Base-by-base conservation (phyloP, 2,113 vertebrate species). In the Anoplopoma fimbria region DNA sequence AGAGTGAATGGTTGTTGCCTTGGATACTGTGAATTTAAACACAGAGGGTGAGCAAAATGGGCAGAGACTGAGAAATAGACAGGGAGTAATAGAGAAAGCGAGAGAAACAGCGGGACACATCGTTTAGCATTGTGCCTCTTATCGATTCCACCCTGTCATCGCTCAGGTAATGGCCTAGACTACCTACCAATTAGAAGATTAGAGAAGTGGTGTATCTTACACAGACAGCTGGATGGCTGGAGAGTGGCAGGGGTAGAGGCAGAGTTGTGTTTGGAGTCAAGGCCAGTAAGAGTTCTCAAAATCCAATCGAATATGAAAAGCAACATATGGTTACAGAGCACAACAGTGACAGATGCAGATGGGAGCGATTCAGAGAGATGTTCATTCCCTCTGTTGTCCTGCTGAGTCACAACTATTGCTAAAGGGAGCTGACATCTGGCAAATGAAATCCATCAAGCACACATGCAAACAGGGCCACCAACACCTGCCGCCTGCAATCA, bases 161-260 rank as follows among this genome's bases (percentile, higher is more conserved):
- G 71, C 75, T 88, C 69, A 91, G 91, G 83, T 90, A 94, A 93
- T 83, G 78, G 74, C 55, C 25, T 25, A 82, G 71, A 36, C 85
- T 77, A 80, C 78, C 89, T 85, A 86, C 82, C 89, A 88, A 93
- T 93, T 91, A 89, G 86, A 71, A 87, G 87, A 91, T 91, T 87
- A 91, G 83, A 85, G 73, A 81, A 74, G 83, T 69, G 79, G 75
- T 69, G n/a, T 86, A 82, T 91, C 90, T 81, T 82, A 31, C 47
- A 42, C n/a, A 40, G 83, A 82, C 80, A 88, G 80, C 75, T 77
- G 78, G 77, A 51, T 8, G 77, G 63, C 60, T 69, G 61, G 57
- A 72, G 72, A 60, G 69, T 4, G 64, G 10, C 23, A 47, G 69
- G 69, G 57, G 36, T 29, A 13, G 25, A 33, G 14, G 53, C 29